Base-by-base conservation (phyloP, 2,113 vertebrate genomes). In the Tachysurus fulvidraco region DNA sequence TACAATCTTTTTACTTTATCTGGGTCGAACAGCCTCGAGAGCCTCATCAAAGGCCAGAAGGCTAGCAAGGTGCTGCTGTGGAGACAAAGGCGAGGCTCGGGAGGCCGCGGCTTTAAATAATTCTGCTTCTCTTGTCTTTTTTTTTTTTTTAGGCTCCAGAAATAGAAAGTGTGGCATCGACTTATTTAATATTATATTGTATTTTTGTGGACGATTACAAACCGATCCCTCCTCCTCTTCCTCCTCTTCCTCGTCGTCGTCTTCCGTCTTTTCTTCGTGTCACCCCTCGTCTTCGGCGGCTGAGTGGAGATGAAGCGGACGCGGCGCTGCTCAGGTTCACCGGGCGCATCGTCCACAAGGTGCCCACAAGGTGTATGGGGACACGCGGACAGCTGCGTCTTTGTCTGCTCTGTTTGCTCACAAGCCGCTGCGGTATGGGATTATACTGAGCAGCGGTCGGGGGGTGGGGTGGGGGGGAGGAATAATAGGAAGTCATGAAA, bases 341-440 rank as follows among this genome's bases (percentile, higher is more conserved):
- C 81, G 1, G n/a, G n/a, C 46, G 50, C 71, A 17, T 84, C 95
- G 94, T 95, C 87, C 93, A 94, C 93, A 94, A 95, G 94, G 94
- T 95, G 93, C 95, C 94, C 95, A 92, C 81, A 92, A 95, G 94
- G 94, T 93, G 94, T 91, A 93, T 93, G 92, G 91, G 94, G 94
- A 93, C 93, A 93, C 92, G 91, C 93, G 60, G 94, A 92, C 96
- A 96, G 95, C 96, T 96, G 96, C 90, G 94, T 93, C 89, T 93
- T 96, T 97, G 95, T 96, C 95, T 94, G 87, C 64, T 89, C 89
- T 94, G 92, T 95, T 95, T 95, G 94, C 94, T 93, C 93, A 94
- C 91, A 93, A 78, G 73, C 95, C 95, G 94, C 95, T 95, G 94
- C 92, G 90, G 94, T 96, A 95, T 95, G 95, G 96, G 95, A 95